Evolutionary conservation across 2,888 invertebrate species (phyloP).

Genomic region (Ophion slaviceki): DNA sequence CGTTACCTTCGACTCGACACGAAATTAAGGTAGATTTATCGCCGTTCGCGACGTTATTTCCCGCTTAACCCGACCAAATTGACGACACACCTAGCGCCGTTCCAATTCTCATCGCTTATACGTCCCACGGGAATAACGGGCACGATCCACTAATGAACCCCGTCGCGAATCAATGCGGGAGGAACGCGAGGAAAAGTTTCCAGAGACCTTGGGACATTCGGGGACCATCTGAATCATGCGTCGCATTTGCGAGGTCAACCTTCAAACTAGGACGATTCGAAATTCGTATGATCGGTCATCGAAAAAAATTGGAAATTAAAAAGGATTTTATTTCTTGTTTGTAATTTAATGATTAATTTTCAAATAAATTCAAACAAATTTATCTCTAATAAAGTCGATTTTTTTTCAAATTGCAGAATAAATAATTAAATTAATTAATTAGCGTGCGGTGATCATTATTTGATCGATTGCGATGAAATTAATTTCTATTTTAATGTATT

Average conservation of each 20-base stretch:
- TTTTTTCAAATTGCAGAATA: too few species aligned
- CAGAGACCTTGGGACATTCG: not conserved
- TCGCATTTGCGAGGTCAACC: not conserved
- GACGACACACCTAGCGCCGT: conserved; percentile 61
- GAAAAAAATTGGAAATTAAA: not conserved
- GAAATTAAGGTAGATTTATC: conserved; percentile 77
- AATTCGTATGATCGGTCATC: not conserved
- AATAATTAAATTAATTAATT: too few species aligned
- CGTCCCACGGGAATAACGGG: conserved; percentile 35
- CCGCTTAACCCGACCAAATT: conserved; percentile 76
- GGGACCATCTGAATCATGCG: not conserved
- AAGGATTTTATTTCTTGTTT: too few species aligned
- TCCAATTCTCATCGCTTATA: conserved; percentile 20
- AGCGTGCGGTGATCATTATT: too few species aligned
- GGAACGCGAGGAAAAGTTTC: not conserved
- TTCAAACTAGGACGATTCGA: not conserved
- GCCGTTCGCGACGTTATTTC: conserved; percentile 74
- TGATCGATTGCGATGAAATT: too few species aligned
- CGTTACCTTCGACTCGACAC: conserved; percentile 64
- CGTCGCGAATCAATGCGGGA: not conserved
- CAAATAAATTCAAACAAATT: too few species aligned
- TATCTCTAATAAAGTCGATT: too few species aligned
- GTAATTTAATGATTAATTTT: too few species aligned
- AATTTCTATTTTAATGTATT: too few species aligned
- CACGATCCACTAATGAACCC: conserved; percentile 19